phyloP scores from a whole-genome alignment of 2,797 vertebrate genomes.

The Bradypus variegatus region DNA sequence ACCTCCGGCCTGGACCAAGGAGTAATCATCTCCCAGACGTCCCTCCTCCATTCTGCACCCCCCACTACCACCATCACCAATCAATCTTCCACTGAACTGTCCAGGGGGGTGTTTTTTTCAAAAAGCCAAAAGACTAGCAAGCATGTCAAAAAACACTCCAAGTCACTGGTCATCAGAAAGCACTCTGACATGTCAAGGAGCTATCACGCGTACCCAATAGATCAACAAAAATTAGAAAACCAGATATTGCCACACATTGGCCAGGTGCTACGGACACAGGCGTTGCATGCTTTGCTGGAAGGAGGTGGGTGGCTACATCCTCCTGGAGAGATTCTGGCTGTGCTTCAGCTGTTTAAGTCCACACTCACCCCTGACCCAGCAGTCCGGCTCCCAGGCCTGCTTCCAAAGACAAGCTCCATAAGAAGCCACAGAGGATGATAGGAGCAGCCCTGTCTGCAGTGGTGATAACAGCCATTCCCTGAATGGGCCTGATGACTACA shows the following conservation, averaged over 20 bases:
- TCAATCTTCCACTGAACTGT: not conserved
- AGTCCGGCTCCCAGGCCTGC: too few relatives aligned
- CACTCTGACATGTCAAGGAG: not conserved
- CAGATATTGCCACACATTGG: not conserved
- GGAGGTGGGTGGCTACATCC: too few relatives aligned
- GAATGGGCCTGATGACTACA: too few relatives aligned
- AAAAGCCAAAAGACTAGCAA: not conserved
- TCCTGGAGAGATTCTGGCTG: not conserved
- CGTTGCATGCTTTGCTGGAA: not conserved
- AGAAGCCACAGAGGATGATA: fast-evolving
- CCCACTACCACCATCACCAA: too few relatives aligned
- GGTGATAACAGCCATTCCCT: too few relatives aligned
- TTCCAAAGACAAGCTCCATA: not conserved
- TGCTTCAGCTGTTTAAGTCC: not conserved
- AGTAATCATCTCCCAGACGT: not conserved
- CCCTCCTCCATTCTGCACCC: not conserved
- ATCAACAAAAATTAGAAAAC: not conserved
- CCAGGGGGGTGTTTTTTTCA: not conserved
- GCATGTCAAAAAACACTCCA: not conserved
- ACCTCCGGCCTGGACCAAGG: not conserved
- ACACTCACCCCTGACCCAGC: not conserved
- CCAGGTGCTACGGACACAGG: fast-evolving
- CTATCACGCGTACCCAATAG: not conserved
- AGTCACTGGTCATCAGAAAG: not conserved
- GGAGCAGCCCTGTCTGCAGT: fast-evolving